Conservation (phyloP, 2,113 vertebrate species). For the Ranitomeya imitator region DNA sequence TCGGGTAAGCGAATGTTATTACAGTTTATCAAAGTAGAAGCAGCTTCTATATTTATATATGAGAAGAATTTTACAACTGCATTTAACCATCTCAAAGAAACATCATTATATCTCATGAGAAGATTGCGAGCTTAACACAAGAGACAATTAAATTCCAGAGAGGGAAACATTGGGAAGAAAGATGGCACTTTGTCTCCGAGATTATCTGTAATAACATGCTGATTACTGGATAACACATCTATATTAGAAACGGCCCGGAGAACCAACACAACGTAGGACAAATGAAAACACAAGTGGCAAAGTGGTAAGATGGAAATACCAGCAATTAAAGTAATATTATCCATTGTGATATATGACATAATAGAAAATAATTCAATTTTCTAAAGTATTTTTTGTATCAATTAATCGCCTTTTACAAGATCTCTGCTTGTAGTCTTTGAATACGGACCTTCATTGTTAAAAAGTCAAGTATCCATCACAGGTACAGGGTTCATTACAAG, state of each 20-base stretch:
- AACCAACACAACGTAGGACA: neutral
- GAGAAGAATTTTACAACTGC: neutral
- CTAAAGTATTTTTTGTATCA: no score
- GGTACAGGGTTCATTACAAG: no score
- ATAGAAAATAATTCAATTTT: no score
- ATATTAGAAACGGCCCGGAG: neutral
- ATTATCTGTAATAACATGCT: no score
- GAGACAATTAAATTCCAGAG: neutral
- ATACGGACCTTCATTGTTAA: no score
- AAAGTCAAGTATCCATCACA: no score
- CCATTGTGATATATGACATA: no score
- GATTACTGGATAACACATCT: neutral
- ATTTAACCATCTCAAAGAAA: constrained; percentile 13
- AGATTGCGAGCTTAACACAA: neutral
- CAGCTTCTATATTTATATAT: neutral
- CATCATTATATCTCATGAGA: neutral
- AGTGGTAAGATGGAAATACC: neutral
- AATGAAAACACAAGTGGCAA: neutral
- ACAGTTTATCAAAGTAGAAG: neutral
- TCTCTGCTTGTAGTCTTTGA: no score
- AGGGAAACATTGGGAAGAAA: neutral
- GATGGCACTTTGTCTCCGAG: neutral
- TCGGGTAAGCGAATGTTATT: neutral
- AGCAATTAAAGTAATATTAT: neutral
- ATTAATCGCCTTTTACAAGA: no score